phyloP scores from a whole-genome alignment of 2,797 vertebrate species.

The Oryzias dopingdopingensis region DNA sequence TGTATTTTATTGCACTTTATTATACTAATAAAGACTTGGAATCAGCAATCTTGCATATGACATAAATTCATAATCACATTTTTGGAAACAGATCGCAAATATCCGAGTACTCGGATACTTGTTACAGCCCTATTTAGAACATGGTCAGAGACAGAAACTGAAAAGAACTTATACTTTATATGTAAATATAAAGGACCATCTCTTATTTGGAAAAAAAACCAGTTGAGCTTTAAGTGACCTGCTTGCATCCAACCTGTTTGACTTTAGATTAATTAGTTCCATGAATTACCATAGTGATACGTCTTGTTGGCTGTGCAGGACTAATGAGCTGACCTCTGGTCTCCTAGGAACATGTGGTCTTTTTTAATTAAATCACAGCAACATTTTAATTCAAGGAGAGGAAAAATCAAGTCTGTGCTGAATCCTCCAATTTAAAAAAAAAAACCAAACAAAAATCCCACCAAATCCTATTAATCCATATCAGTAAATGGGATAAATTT shows the following conservation, averaged over 20 bases:
- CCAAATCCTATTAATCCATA: not conserved
- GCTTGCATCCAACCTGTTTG: constrained; percentile 34
- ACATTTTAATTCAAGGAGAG: constrained; percentile 46
- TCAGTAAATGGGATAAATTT: not conserved
- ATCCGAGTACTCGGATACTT: no score
- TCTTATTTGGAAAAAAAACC: no score
- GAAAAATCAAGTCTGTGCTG: constrained; percentile 22
- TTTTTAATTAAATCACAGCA: constrained; percentile 63
- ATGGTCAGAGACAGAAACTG: no score
- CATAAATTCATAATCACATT: no score
- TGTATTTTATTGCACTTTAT: no score
- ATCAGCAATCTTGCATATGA: no score
- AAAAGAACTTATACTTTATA: no score
- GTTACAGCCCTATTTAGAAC: no score
- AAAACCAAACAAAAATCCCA: not conserved
- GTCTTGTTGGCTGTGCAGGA: constrained; percentile 61
- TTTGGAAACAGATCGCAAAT: no score
- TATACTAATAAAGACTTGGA: no score
- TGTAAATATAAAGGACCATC: no score
- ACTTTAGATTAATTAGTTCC: constrained; percentile 36
- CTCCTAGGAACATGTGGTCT: constrained; percentile 45
- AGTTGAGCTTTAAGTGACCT: not conserved
- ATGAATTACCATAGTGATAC: not conserved
- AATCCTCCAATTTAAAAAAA: not conserved
- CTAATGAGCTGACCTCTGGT: constrained; percentile 60